Percentiles rank a stretch among this genome's conserved stretches.
Conservation (phyloP, 2,797 vertebrate genomes). For the Sebastes minor region DNA sequence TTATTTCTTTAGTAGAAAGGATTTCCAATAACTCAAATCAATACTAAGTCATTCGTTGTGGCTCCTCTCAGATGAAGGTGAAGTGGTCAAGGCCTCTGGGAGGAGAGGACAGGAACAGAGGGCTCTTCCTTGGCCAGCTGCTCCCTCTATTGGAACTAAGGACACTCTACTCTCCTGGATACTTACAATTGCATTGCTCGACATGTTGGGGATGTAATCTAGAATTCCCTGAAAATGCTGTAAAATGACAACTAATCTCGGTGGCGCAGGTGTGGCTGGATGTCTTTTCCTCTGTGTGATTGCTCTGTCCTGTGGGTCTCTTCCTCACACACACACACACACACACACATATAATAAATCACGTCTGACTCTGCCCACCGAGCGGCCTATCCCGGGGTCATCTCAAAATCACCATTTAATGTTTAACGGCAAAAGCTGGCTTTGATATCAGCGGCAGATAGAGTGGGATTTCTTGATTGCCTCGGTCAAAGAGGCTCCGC, state of each 20-base stretch:
- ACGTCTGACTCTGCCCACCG: constrained; percentile 18
- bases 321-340: background rate
- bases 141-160: constrained; percentile 33
- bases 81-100: background rate
- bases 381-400: constrained; percentile 53
- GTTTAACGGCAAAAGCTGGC: constrained; percentile 55
- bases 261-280: constrained; percentile 21
- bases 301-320: constrained; percentile 3
- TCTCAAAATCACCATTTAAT: constrained; percentile 69
- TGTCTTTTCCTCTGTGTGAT: constrained; percentile 42
- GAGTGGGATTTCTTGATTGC: constrained; percentile 71
- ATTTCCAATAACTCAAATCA: background rate
- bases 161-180: background rate
- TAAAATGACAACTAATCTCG: constrained; percentile 31
- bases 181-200: background rate
- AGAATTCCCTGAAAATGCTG: constrained; percentile 16
- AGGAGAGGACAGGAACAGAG: background rate
- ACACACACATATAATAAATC: constrained; percentile 47
- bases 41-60: too few species aligned
- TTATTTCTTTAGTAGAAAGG: background rate
- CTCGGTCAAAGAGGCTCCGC: constrained; percentile 64
- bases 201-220: background rate
- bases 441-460: constrained; percentile 66
- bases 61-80: background rate
- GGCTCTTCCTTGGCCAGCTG: constrained; percentile 20